Conservation (phyloP, 2,797 vertebrate species). For the Sebastes cheni region DNA sequence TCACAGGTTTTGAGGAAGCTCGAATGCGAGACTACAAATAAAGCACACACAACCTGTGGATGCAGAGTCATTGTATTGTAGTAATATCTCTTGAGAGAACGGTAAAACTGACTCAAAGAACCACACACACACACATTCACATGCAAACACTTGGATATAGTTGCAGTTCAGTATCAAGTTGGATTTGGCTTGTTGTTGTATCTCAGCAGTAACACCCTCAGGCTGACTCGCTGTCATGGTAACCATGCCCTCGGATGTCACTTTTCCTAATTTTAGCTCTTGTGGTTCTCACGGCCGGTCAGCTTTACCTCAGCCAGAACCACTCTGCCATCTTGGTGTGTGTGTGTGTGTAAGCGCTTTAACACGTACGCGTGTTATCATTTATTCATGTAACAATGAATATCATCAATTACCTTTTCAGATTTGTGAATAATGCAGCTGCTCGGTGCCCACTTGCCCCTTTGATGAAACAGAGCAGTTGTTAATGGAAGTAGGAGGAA, state of each 20-base stretch:
- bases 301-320: constrained; percentile 33
- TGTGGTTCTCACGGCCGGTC: constrained; percentile 55
- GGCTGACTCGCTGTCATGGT: constrained; percentile 73
- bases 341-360: not conserved
- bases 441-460: not conserved
- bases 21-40: not conserved
- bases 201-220: constrained; percentile 46
- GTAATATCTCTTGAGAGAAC: not conserved
- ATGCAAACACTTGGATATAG: constrained; percentile 4
- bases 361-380: constrained; percentile 6
- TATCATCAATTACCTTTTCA: constrained; percentile 32
- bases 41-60: not conserved
- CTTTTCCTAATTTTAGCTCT: constrained; percentile 71
- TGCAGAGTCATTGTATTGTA: not conserved
- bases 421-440: constrained; percentile 48
- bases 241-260: constrained; percentile 70
- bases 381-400: constrained; percentile 50
- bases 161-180: constrained; percentile 41
- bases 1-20: constrained; percentile 17
- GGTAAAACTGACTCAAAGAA: not conserved
- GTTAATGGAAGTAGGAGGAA: constrained; percentile 19
- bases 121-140: not conserved
- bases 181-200: constrained; percentile 41
- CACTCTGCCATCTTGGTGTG: not conserved
- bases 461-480: constrained; percentile 26